Base-by-base conservation (phyloP, 92 coral and sea anemone genomes). In the Hydrozoanthus gracilis region DNA sequence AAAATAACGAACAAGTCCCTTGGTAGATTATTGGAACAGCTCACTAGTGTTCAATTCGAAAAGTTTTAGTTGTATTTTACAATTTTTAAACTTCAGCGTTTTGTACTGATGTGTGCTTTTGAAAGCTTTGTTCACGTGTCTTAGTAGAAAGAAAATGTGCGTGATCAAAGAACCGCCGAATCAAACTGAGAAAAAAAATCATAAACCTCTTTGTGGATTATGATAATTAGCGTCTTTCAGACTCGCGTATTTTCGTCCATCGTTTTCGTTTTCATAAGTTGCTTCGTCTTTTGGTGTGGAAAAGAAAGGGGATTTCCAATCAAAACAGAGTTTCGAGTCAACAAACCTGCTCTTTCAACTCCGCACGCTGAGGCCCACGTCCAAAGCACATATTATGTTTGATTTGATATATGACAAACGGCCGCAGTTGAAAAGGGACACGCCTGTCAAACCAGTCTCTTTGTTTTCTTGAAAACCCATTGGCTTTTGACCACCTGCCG, bases 401-500 rank as follows among this genome's bases (percentile, higher is more conserved):
- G n/a, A 5, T 51, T 78, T 14, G 6, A 44, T 13, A 65, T 68
- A 9, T 6, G 51, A 47, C 58, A 47, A 80, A 65, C 74, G n/a
- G 17, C 46, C 8, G 85, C 18, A 17, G 45, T 48, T 66, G 44
- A 64, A 9, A 65, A 14, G 39, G 45, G 56, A 70, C 44, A 80
- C 61, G 85, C 73, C 51, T 65, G 18, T 15, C 47, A 52, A 8
- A 16, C 55, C 73, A 58, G 13, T 1, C 15, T 51, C n/a, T 47
- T 78, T 78, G 71, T 60, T 61, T 44, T 50, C 20, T 20, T 78
- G 65, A 14, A 78, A 60, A 60, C 47, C 44, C 8, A 64, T 58
- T 54, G 49, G 74, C 85, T 48, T 12, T 46, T 17, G 58, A 16
- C 85, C 85, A 80, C 85, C 85, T 80, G 85, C 62, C 20, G 46